Evolutionary conservation across 2,888 invertebrate genomes (phyloP).

Genomic region (Psylliodes chrysocephalus): DNA sequence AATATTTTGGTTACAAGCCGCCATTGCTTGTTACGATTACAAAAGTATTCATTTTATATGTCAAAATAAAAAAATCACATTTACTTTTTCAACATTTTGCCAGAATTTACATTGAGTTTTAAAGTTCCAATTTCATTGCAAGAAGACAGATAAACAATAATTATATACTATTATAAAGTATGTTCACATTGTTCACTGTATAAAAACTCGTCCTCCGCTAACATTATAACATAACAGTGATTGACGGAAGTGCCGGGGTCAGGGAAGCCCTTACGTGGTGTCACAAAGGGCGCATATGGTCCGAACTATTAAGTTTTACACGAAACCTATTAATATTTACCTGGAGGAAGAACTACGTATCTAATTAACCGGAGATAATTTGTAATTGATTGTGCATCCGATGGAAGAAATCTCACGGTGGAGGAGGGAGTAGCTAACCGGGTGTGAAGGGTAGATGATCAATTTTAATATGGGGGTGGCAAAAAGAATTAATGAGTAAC

Average conservation of each 20-base stretch:
- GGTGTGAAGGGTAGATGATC: neutral
- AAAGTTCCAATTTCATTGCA: too few species aligned
- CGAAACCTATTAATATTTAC: slow-evolving; percentile 45
- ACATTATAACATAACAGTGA: slow-evolving; percentile 49
- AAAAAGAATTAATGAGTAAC: too few species aligned
- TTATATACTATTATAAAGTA: too few species aligned
- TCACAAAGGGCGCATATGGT: slow-evolving; percentile 40
- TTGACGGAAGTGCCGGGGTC: slow-evolving; percentile 56
- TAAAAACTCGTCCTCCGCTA: neutral
- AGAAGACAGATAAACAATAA: too few species aligned
- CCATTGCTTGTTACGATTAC: too few species aligned
- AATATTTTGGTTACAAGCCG: too few species aligned
- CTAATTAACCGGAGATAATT: slow-evolving; percentile 50
- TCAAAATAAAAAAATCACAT: too few species aligned
- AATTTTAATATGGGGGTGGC: neutral
- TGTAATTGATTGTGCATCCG: slow-evolving; percentile 47
- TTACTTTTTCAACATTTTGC: too few species aligned
- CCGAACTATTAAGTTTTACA: slow-evolving; percentile 40
- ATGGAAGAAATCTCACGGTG: slow-evolving; percentile 27
- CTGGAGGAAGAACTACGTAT: slow-evolving; percentile 39
- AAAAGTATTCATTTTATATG: too few species aligned
- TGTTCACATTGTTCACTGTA: neutral
- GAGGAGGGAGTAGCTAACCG: neutral
- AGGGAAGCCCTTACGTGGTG: slow-evolving; percentile 52
- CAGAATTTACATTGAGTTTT: too few species aligned